Evolutionary conservation across 2,113 vertebrate species (phyloP).

Genomic region (Sander vitreus): DNA sequence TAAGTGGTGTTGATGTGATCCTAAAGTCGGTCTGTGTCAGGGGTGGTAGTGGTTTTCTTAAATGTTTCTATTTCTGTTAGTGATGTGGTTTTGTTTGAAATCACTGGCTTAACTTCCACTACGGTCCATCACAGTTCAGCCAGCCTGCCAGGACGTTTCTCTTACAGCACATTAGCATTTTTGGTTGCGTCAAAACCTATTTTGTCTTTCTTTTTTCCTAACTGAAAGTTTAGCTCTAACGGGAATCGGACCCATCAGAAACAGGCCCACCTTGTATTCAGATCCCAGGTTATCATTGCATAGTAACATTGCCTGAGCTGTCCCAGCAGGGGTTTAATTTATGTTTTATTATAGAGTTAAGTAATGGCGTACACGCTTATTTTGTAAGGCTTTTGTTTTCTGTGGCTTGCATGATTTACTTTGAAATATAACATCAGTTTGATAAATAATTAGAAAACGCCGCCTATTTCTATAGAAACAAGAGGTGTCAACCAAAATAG

Average conservation of each 20-base stretch:
- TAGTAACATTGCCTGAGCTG: neutral
- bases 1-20: constrained; percentile 17
- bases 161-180: neutral
- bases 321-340: neutral
- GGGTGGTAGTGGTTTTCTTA: too few relatives aligned
- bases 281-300: neutral
- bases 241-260: neutral
- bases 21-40: neutral
- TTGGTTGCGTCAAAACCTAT: neutral
- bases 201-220: neutral
- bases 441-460: accelerated
- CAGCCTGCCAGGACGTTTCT: neutral
- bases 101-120: neutral
- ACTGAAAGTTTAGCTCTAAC: neutral
- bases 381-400: neutral
- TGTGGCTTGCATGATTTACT: neutral
- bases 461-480: too few relatives aligned
- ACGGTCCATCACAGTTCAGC: neutral
- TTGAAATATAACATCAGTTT: neutral
- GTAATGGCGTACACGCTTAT: neutral
- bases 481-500: neutral
- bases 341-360: too few relatives aligned
- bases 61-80: neutral
- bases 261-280: too few relatives aligned
- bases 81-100: neutral